A percentile compares a stretch with the other conserved stretches of the same genome.
Evolutionary conservation across 2,797 vertebrate species (phyloP).

Genomic region (Lacerta bilineata): DNA sequence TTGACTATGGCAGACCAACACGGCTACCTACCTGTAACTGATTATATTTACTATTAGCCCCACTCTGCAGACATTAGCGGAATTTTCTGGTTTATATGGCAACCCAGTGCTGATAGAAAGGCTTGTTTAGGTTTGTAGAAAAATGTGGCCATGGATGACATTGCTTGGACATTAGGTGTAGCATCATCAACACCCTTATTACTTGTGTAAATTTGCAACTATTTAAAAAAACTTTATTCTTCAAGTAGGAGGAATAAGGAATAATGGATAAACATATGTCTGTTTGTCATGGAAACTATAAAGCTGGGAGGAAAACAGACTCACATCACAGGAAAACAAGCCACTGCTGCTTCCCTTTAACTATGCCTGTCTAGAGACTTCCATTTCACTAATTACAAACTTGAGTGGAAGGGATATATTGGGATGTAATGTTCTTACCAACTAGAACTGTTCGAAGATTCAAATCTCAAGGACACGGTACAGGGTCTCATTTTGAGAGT

Average conservation of each 20-base stretch:
- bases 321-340: neutral
- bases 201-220: too few relatives aligned
- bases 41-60: too few relatives aligned
- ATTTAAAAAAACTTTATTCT: neutral
- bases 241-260: too few relatives aligned
- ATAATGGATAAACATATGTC: neutral
- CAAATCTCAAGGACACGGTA: neutral
- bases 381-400: neutral
- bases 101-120: neutral
- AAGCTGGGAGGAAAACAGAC: neutral
- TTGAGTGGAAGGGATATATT: neutral
- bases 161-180: neutral
- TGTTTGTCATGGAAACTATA: neutral
- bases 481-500: neutral
- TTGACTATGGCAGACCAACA: too few relatives aligned
- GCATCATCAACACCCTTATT: neutral
- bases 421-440: neutral
- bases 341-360: neutral
- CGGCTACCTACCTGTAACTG: too few relatives aligned
- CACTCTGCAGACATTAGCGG: too few relatives aligned
- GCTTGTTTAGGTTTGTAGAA: neutral
- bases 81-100: too few relatives aligned
- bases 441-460: neutral
- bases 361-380: neutral
- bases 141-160: neutral